phyloP scores from a whole-genome alignment of 2,888 invertebrate genomes.

The Trachelus troglodyta region DNA sequence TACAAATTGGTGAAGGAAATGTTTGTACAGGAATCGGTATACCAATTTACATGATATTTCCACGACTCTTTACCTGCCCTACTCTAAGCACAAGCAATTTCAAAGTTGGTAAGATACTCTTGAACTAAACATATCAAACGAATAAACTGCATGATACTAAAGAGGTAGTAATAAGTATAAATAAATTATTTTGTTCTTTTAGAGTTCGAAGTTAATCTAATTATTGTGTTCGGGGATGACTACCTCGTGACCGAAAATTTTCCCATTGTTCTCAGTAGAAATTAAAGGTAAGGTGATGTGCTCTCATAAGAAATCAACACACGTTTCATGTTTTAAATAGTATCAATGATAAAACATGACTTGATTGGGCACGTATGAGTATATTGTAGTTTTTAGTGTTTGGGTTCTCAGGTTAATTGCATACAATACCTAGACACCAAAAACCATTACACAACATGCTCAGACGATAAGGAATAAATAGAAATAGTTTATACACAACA shows the following conservation, averaged over 20 bases:
- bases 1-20: slow-evolving; percentile 96
- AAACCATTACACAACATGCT: too few species aligned
- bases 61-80: slow-evolving; percentile 94
- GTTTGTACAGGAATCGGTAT: slow-evolving; percentile 83
- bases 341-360: too few species aligned
- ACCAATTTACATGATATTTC: slow-evolving; percentile 96
- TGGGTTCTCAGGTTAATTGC: too few species aligned
- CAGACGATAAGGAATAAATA: too few species aligned
- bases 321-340: too few species aligned
- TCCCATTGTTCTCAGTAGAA: slow-evolving; percentile 75
- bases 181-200: slow-evolving; percentile 61
- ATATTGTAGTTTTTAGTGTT: too few species aligned
- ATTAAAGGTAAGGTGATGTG: slow-evolving; percentile 48
- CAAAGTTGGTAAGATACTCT: slow-evolving; percentile 82
- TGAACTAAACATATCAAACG: slow-evolving; percentile 4
- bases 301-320: too few species aligned
- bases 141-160: neutral
- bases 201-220: slow-evolving; percentile 96
- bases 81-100: slow-evolving; percentile 91
- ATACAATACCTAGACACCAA: too few species aligned
- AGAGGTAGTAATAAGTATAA: too few species aligned
- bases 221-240: slow-evolving; percentile 92
- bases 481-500: too few species aligned
- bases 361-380: too few species aligned
- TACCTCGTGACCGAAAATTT: slow-evolving; percentile 96